phyloP scores from a whole-genome alignment of 2,888 invertebrate species.

The Ashinkailepas kermadecensis region DNA sequence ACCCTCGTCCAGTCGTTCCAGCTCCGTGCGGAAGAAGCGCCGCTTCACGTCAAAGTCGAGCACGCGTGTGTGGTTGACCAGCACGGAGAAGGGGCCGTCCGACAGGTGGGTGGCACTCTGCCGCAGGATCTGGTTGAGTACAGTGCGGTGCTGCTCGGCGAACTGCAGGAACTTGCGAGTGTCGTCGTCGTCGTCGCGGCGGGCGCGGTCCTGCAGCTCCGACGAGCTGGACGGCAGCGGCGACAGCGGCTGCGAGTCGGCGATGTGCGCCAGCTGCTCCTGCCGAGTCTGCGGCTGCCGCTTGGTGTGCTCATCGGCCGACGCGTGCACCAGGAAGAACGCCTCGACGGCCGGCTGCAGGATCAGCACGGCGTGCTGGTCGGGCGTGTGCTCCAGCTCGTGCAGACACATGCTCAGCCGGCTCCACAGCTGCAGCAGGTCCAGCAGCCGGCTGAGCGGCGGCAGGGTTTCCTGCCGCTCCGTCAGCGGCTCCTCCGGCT shows the following conservation, averaged over 20 bases:
- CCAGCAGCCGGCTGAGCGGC: conserved; percentile 61
- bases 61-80: conserved; percentile 78
- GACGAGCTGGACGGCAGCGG: conserved; percentile 34
- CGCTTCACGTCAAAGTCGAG: conserved; percentile 85
- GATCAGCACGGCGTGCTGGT: conserved; percentile 78
- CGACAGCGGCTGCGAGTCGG: conserved; percentile 39
- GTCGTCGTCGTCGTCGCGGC: conserved; percentile 19
- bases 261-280: conserved; percentile 47
- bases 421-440: conserved; percentile 66
- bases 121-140: conserved; percentile 78
- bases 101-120: conserved; percentile 69
- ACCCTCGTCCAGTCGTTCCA: conserved; percentile 72
- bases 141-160: conserved; percentile 72
- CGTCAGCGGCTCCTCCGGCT: background rate
- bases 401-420: conserved; percentile 67
- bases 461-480: conserved; percentile 40
- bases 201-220: background rate
- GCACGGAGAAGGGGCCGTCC: conserved; percentile 77
- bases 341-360: conserved; percentile 78
- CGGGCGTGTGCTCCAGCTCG: conserved; percentile 71
- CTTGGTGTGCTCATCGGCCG: conserved; percentile 30
- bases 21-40: conserved; percentile 75
- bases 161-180: conserved; percentile 30
- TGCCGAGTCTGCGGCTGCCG: conserved; percentile 37
- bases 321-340: conserved; percentile 72